phyloP scores from a whole-genome alignment of 2,888 invertebrate species.

The Apotomis capreana region DNA sequence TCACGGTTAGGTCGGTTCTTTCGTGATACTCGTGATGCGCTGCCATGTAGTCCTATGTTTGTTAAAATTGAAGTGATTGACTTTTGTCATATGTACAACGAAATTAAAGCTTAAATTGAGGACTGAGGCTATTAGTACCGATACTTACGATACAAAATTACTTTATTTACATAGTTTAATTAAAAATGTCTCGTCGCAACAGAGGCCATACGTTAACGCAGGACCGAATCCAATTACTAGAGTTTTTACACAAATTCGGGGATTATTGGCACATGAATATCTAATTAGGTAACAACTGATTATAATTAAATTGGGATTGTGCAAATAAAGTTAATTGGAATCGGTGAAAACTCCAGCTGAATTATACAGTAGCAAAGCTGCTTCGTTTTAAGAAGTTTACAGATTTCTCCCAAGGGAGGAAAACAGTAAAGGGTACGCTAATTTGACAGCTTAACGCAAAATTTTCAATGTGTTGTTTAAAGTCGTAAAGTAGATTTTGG shows the following conservation, averaged over 20 bases:
- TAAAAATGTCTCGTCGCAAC: slow-evolving; percentile 1
- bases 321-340: neutral
- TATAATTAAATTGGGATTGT: slow-evolving; percentile 10
- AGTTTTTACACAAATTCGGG: slow-evolving; percentile 8
- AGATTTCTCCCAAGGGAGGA: too few species aligned
- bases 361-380: neutral
- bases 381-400: neutral
- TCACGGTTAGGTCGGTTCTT: too few species aligned
- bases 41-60: too few species aligned
- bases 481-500: too few species aligned
- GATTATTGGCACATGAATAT: slow-evolving; percentile 4
- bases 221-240: slow-evolving; percentile 6
- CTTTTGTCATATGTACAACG: neutral
- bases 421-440: too few species aligned
- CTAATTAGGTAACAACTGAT: neutral
- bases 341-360: neutral
- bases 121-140: neutral
- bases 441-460: neutral
- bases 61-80: too few species aligned
- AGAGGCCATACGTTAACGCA: neutral
- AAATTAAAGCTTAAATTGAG: slow-evolving; percentile 2
- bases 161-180: slow-evolving; percentile 32
- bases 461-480: too few species aligned
- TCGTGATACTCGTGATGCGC: too few species aligned
- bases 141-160: slow-evolving; percentile 13